A percentile compares a stretch with the other conserved stretches of the same genome.
Conservation (phyloP, 2,113 vertebrate species). For the Xenopus laevis region DNA sequence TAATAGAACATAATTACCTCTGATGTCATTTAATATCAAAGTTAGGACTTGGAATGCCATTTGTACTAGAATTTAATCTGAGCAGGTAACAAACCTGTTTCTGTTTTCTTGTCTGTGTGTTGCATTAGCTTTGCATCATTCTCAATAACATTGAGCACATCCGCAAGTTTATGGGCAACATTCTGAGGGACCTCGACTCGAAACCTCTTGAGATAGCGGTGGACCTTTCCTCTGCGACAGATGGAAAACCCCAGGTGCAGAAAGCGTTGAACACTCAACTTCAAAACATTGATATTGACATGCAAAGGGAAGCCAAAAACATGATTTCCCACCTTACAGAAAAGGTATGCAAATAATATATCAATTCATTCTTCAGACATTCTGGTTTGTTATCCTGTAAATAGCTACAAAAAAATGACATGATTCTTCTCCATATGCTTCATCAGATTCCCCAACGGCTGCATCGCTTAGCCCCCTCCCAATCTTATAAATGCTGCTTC, state of each 20-base stretch:
- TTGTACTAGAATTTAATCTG: too few relatives aligned
- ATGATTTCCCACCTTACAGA: conserved; percentile 77
- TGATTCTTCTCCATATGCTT: too few relatives aligned
- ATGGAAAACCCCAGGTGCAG: conserved; percentile 74
- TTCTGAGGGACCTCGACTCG: conserved; percentile 74
- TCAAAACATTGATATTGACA: conserved; percentile 75
- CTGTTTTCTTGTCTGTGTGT: neutral
- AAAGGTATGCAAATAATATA: conserved; percentile 62
- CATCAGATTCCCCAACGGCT: too few relatives aligned
- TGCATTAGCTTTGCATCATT: conserved; percentile 72
- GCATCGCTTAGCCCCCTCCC: too few relatives aligned
- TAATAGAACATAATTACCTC: too few relatives aligned
- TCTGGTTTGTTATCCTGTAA: too few relatives aligned
- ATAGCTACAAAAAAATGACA: too few relatives aligned
- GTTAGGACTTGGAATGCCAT: too few relatives aligned
- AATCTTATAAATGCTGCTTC: too few relatives aligned
- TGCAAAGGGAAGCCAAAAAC: conserved; percentile 74
- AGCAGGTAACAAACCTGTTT: too few relatives aligned
- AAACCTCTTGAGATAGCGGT: conserved; percentile 64
- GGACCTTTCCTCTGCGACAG: conserved; percentile 65
- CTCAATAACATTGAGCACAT: conserved; percentile 77
- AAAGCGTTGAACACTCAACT: conserved; percentile 74
- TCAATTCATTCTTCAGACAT: too few relatives aligned
- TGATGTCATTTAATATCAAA: too few relatives aligned
- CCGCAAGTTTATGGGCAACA: conserved; percentile 66